Conservation (phyloP, 1,140 invertebrate species). For the Drosophila tristis region DNA sequence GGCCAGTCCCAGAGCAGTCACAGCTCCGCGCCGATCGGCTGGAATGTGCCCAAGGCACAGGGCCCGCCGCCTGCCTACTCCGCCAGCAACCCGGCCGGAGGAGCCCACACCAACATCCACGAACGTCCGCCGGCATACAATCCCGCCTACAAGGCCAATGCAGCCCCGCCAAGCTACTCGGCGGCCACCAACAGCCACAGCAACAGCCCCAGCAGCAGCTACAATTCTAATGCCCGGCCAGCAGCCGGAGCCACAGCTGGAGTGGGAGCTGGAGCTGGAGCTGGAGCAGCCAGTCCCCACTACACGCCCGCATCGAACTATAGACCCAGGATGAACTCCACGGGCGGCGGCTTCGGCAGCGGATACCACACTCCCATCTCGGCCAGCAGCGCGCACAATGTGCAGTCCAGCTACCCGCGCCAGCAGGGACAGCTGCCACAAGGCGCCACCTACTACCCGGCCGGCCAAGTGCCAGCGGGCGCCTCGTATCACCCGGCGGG, state of each 20-base stretch:
- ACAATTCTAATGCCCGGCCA: slow-evolving; percentile 24
- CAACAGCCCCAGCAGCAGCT: slow-evolving; percentile 29
- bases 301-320: slow-evolving; percentile 55
- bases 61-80: slow-evolving; percentile 77
- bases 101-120: slow-evolving; percentile 72
- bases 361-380: slow-evolving; percentile 61
- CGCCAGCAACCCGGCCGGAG: slow-evolving; percentile 60
- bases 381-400: slow-evolving; percentile 62
- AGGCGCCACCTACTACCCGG: slow-evolving; percentile 68
- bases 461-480: slow-evolving; percentile 49
- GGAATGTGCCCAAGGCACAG: slow-evolving; percentile 75
- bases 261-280: slow-evolving; percentile 14
- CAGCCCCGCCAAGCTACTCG: slow-evolving; percentile 53
- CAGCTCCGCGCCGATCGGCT: slow-evolving; percentile 56
- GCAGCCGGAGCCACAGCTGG: slow-evolving; percentile 1
- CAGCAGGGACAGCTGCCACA: slow-evolving; percentile 56
- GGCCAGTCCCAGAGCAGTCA: slow-evolving; percentile 33
- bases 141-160: slow-evolving; percentile 53
- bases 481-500: slow-evolving; percentile 66
- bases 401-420: slow-evolving; percentile 75
- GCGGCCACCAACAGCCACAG: slow-evolving; percentile 53
- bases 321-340: slow-evolving; percentile 61
- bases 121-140: slow-evolving; percentile 77
- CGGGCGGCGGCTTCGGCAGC: slow-evolving; percentile 57
- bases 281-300: slow-evolving; percentile 11